Evolutionary conservation across 2,888 invertebrate species (phyloP).

Genomic region (Drosophila colorata): DNA sequence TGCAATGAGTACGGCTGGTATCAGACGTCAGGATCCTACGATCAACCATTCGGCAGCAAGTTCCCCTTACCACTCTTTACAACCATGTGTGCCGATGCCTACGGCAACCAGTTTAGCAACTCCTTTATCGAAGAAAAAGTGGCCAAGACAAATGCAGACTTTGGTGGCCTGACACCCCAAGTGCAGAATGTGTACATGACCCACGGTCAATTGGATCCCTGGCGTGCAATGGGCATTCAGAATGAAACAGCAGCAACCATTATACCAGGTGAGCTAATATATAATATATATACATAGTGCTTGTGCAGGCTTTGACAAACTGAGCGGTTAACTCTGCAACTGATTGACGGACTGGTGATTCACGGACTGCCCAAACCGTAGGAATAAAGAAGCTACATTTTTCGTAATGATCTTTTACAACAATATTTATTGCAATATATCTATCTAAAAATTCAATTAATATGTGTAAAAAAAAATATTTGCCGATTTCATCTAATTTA

Average conservation of each 20-base stretch:
- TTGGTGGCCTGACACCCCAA: constrained; percentile 85
- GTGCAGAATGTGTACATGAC: constrained; percentile 86
- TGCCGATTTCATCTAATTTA: too few species aligned
- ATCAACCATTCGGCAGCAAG: constrained; percentile 86
- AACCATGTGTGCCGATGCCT: constrained; percentile 79
- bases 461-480: too few species aligned
- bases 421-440: too few species aligned
- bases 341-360: too few species aligned
- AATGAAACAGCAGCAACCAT: constrained; percentile 76
- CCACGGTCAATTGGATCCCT: constrained; percentile 87
- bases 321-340: too few species aligned
- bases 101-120: constrained; percentile 70
- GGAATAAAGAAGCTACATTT: too few species aligned
- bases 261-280: constrained; percentile 70
- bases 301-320: too few species aligned
- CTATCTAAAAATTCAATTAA: too few species aligned
- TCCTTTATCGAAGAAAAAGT: constrained; percentile 67
- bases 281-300: too few species aligned
- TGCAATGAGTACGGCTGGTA: constrained; percentile 95
- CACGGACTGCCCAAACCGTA: too few species aligned
- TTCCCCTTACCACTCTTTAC: constrained; percentile 80
- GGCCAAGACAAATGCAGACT: constrained; percentile 85
- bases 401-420: too few species aligned
- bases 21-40: constrained; percentile 89
- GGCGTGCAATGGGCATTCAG: constrained; percentile 86